A percentile compares a stretch with the other conserved stretches of the same genome.
These are phyloP conservation scores for Drosophila kikkawai DNA, from an alignment of 1,140 invertebrate genomes.

Conservation along the genomic window DNA sequence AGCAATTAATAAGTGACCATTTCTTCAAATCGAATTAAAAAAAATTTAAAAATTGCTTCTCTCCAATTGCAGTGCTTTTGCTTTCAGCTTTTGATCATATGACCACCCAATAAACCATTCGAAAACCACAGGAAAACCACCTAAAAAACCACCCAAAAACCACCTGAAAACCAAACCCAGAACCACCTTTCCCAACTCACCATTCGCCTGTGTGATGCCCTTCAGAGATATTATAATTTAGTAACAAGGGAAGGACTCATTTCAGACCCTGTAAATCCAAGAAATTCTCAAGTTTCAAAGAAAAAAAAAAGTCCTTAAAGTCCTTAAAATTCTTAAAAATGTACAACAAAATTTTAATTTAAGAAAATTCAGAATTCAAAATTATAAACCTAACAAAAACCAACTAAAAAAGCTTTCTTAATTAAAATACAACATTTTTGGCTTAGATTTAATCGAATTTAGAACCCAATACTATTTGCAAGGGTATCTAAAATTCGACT, in stretches of 20 bases:
- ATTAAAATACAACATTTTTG: neutral
- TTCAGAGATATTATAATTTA: neutral
- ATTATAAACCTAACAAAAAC: too few species aligned
- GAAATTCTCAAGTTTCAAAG: neutral
- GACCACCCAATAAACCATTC: constrained; percentile 9
- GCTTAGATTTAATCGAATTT: fast-evolving
- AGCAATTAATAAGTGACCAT: neutral
- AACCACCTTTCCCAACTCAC: neutral
- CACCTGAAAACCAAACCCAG: neutral
- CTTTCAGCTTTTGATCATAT: neutral
- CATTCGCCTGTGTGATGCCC: neutral
- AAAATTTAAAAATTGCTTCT: too few species aligned
- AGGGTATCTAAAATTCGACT: neutral
- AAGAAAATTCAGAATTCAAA: too few species aligned
- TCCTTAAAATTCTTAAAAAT: too few species aligned
- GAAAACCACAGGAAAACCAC: neutral
- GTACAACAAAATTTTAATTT: too few species aligned
- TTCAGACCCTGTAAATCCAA: neutral
- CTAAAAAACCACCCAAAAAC: neutral
- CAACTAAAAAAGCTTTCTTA: too few species aligned
- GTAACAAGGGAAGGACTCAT: neutral
- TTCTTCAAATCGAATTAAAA: neutral
- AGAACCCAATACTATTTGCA: neutral
- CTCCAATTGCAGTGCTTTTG: constrained; percentile 1
- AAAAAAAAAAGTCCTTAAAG: too few species aligned